Conservation (phyloP, 2,888 invertebrate genomes). For the Hypselothyrea guttata region DNA sequence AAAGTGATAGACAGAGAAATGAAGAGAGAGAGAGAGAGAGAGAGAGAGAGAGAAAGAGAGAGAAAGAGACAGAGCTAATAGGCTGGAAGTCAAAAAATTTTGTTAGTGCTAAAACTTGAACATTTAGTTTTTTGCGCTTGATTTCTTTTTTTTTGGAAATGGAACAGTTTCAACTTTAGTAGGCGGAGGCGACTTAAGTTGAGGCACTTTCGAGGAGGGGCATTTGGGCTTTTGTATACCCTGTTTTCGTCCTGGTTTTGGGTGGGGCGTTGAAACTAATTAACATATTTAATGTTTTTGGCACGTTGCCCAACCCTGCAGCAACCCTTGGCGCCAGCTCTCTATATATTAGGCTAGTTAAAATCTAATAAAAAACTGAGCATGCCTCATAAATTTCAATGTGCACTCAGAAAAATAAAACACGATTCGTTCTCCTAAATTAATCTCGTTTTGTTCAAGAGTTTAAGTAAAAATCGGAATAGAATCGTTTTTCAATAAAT, state of each 20-base stretch:
- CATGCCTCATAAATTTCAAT: conserved; percentile 82
- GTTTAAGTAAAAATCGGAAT: too few species aligned
- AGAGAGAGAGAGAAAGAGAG: not conserved
- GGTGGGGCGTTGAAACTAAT: conserved; percentile 78
- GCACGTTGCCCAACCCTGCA: conserved; percentile 74
- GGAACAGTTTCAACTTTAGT: not conserved
- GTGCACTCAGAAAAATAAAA: conserved; percentile 4
- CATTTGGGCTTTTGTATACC: not conserved
- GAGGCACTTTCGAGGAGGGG: not conserved
- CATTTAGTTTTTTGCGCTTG: conserved; percentile 68
- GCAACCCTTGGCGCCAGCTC: conserved; percentile 44
- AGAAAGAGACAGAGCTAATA: not conserved
- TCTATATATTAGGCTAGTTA: conserved; percentile 80
- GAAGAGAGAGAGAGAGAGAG: not conserved
- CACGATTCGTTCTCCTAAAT: too few species aligned
- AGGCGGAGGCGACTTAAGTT: too few species aligned
- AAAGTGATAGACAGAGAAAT: too few species aligned
- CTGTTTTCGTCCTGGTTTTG: not conserved
- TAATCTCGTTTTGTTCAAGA: too few species aligned
- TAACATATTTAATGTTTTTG: conserved; percentile 82
- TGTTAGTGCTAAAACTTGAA: conserved; percentile 60
- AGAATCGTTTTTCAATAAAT: too few species aligned
- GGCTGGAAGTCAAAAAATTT: conserved; percentile 23
- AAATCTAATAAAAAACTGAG: conserved; percentile 82
- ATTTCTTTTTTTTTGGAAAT: conserved; percentile 37